These are phyloP conservation scores for Frankliniella fusca DNA, from an alignment of 2,888 invertebrate genomes.

Conservation along the genomic window DNA sequence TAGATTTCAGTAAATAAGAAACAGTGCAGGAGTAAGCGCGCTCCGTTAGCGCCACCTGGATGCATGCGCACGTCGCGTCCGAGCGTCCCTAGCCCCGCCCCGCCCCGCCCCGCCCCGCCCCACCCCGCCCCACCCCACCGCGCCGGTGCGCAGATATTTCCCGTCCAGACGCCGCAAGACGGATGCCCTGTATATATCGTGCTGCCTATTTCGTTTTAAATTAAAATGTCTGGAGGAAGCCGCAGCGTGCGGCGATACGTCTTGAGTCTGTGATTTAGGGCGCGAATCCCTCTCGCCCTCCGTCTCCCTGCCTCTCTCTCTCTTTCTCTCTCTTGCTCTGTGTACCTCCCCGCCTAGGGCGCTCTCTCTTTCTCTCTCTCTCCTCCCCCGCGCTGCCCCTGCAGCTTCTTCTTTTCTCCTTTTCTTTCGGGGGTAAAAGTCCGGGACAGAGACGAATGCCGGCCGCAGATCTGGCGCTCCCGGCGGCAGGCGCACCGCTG, in stretches of 20 bases:
- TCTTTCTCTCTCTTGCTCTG: background rate
- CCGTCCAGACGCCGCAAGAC: conserved; percentile 19
- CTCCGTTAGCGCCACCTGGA: background rate
- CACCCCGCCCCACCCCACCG: background rate
- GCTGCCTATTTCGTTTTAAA: conserved; percentile 26
- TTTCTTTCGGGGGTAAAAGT: conserved; percentile 5
- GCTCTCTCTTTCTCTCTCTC: background rate
- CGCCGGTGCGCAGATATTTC: conserved; percentile 23
- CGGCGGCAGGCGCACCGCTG: background rate
- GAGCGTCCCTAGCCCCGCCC: background rate
- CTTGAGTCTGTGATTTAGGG: conserved; percentile 24
- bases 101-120: background rate
- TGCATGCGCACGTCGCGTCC: background rate
- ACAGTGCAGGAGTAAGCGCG: background rate
- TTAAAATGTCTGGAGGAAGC: conserved; percentile 26
- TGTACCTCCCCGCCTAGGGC: background rate
- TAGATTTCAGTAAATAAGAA: no score
- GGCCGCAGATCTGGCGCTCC: background rate
- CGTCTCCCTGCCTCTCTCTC: background rate
- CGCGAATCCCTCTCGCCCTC: conserved; percentile 7
- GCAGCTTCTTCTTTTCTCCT: background rate
- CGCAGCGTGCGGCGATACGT: conserved; percentile 22
- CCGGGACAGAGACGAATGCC: conserved; percentile 21
- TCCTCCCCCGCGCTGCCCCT: background rate
- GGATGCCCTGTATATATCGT: conserved; percentile 26